A percentile compares a stretch with the other conserved stretches of the same genome.
Evolutionary conservation across 2,888 invertebrate species (phyloP).

Genomic region (Pseudococcus jackbeardsleyi): DNA sequence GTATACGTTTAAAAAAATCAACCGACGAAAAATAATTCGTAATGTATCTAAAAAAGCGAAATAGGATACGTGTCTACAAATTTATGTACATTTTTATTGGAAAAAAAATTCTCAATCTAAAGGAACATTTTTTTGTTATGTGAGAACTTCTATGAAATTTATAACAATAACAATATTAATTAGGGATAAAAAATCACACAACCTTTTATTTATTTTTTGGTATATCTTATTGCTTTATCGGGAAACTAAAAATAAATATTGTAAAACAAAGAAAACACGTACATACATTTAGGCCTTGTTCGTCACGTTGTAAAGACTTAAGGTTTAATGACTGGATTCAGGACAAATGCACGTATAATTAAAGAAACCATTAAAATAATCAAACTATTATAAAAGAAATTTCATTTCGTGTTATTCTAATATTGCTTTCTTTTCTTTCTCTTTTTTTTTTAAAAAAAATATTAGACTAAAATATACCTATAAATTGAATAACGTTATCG

Average conservation of each 20-base stretch:
- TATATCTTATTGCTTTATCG: conserved; percentile 57
- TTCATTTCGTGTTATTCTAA: conserved; percentile 15
- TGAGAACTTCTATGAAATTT: conserved; percentile 35
- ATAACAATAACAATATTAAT: conserved; percentile 45
- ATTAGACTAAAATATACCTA: neutral
- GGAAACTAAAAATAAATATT: neutral
- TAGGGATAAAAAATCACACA: conserved; percentile 57
- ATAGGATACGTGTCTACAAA: neutral
- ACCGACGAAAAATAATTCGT: neutral
- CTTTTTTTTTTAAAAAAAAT: neutral
- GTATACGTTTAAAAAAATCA: neutral
- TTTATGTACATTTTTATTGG: conserved; percentile 17
- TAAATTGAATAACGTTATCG: conserved; percentile 2
- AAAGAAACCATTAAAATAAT: neutral
- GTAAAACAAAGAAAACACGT: neutral
- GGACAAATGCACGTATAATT: conserved; percentile 15
- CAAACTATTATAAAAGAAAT: conserved; percentile 18
- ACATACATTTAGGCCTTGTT: conserved; percentile 39
- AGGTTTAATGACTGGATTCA: conserved; percentile 49
- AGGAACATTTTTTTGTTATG: conserved; percentile 25
- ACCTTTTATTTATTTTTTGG: conserved; percentile 43
- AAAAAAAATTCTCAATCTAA: neutral
- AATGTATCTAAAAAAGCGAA: conserved; percentile 28
- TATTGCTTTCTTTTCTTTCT: neutral
- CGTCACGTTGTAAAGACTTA: conserved; percentile 41